Evolutionary conservation across 2,797 vertebrate genomes (phyloP).

Genomic region (Neomorphus geoffroyi): DNA sequence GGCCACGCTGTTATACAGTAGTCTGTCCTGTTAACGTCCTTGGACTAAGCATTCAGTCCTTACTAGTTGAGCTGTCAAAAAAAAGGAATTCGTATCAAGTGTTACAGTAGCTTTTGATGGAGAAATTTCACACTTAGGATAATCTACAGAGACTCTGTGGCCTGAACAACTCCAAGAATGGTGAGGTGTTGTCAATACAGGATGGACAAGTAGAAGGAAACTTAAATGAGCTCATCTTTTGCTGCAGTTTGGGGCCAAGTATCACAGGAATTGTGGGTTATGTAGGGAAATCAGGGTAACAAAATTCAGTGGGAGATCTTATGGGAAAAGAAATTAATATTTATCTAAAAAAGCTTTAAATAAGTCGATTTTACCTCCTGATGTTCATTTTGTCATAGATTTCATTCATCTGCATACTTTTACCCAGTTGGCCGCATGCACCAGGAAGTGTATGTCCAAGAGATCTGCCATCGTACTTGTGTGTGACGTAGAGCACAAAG

Average conservation of each 20-base stretch:
- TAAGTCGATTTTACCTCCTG: background rate
- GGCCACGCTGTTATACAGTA: no score
- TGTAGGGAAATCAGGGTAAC: background rate
- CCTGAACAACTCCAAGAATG: background rate
- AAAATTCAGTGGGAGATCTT: background rate
- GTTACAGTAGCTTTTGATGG: background rate
- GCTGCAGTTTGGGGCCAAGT: background rate
- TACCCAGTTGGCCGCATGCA: background rate
- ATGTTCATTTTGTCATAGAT: background rate
- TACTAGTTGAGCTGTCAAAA: background rate
- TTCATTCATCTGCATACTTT: background rate
- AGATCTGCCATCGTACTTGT: background rate
- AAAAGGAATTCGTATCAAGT: background rate
- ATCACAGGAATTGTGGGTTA: background rate
- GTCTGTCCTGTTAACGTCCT: background rate
- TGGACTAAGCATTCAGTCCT: background rate
- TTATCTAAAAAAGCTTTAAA: background rate
- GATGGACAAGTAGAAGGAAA: background rate
- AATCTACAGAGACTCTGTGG: background rate
- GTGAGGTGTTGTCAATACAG: background rate
- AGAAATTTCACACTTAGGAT: background rate
- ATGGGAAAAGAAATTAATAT: background rate
- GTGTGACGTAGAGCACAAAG: background rate
- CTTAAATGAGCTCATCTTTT: background rate
- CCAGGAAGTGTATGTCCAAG: background rate